Percentiles rank a stretch among this genome's conserved stretches.
Conservation (phyloP, 2,888 invertebrate genomes). For the Pyrocoelia pectoralis region DNA sequence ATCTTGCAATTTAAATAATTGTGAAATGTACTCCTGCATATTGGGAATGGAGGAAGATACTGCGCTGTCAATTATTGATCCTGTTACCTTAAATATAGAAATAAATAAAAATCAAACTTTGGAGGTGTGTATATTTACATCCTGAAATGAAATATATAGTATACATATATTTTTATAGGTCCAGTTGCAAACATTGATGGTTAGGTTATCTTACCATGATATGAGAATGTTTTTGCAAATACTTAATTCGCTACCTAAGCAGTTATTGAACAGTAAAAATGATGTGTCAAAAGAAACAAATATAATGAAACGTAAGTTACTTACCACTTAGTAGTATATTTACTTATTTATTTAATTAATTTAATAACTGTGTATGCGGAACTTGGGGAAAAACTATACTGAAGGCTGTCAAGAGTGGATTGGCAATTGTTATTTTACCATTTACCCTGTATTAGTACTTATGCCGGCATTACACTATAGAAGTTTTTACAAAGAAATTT, state of each 20-base stretch:
- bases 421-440: too few relatives aligned
- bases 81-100: slow-evolving; percentile 81
- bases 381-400: too few relatives aligned
- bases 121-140: slow-evolving; percentile 54
- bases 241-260: slow-evolving; percentile 85
- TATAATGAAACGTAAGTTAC: slow-evolving; percentile 22
- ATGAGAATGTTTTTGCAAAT: slow-evolving; percentile 91
- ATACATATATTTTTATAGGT: slow-evolving; percentile 59
- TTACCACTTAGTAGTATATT: background rate
- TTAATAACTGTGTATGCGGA: too few relatives aligned
- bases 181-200: slow-evolving; percentile 76
- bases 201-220: slow-evolving; percentile 92
- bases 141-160: background rate
- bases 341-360: too few relatives aligned
- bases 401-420: too few relatives aligned
- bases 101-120: slow-evolving; percentile 65
- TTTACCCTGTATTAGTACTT: too few relatives aligned
- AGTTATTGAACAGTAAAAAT: slow-evolving; percentile 66
- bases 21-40: slow-evolving; percentile 93
- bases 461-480: too few relatives aligned
- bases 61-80: slow-evolving; percentile 93
- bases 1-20: slow-evolving; percentile 86
- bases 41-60: slow-evolving; percentile 88
- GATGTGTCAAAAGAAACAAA: slow-evolving; percentile 6
- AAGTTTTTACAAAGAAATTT: too few relatives aligned